These are phyloP conservation scores for Eupithecia centaureata DNA, from an alignment of 2,888 invertebrate species.

Conservation along the genomic window DNA sequence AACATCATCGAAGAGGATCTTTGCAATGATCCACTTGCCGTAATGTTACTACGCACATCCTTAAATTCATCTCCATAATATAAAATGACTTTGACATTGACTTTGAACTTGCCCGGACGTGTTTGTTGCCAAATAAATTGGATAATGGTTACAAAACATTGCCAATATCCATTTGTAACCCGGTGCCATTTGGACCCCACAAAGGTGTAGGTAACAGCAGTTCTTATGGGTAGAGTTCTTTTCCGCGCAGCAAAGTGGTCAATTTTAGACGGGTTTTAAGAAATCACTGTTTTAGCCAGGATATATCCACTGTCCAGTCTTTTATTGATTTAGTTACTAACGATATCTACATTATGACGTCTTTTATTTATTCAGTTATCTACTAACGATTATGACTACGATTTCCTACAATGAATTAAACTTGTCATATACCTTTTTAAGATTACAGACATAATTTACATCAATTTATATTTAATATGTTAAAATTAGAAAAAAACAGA, in stretches of 20 bases:
- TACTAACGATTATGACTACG: too few species aligned
- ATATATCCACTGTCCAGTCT: too few species aligned
- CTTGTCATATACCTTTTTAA: too few species aligned
- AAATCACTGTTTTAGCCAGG: too few species aligned
- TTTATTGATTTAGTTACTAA: too few species aligned
- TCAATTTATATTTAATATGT: too few species aligned
- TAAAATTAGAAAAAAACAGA: too few species aligned
- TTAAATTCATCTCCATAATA: constrained; percentile 22
- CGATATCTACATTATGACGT: too few species aligned
- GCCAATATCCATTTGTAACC: constrained; percentile 13
- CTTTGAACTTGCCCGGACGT: constrained; percentile 58
- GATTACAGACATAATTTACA: too few species aligned
- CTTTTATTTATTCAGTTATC: too few species aligned
- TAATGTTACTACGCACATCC: constrained; percentile 31
- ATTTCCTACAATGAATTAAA: too few species aligned
- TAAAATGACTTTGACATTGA: constrained; percentile 56
- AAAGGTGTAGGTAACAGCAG: neutral
- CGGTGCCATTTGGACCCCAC: neutral
- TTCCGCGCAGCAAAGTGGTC: constrained; percentile 1
- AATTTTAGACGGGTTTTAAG: neutral
- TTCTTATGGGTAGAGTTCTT: neutral
- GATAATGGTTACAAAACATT: constrained; percentile 45
- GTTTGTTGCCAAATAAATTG: constrained; percentile 54
- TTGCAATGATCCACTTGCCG: constrained; percentile 6
- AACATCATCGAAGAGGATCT: constrained; percentile 11